Evolutionary conservation across 2,113 vertebrate species (phyloP), one percentile per base, ranked within the genome.

Genomic region (Hippocampus comes): DNA sequence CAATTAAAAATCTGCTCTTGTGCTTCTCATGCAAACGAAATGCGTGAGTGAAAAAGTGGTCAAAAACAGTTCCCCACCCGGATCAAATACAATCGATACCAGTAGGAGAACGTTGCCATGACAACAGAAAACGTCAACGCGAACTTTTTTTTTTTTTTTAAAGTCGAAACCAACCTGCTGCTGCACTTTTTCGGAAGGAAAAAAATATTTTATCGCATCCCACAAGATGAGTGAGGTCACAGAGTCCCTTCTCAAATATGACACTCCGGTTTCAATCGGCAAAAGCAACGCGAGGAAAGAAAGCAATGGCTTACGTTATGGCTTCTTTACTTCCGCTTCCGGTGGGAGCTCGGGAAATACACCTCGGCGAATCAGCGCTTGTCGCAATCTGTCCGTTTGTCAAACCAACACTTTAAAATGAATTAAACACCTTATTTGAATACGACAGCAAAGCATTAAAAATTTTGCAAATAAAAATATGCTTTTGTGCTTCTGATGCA

Each of bases 221-320:
- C 20, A 6, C 84, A 67, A 69, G 27, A 97, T 98, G 96, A 94
- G 93, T 53, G 87, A 91, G 8, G 84, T 92, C 0, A 73, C 86
- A 0, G 95, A 96, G 56, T 96, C 95, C 25, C 88, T 99, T 74
- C 84, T 99, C 27, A 96, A 94, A 67, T 97, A 97, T 42, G 91
- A 95, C 48, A 93, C 86, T 34, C 95, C 96, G 1, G 75, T 94
- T 75, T 83, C 94, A 67, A 83, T 96, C 76, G 94, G 85, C 89
- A 94, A 87, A 75, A 93, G 89, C 55, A 87, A 87, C 0, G 93
- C 94, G 21, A 91, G 82, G 76, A 93, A 92, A 80, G n/a, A n/a
- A n/a, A n/a, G n/a, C n/a, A n/a, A n/a, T 53, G 21, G 20, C 30
- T 30, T 41, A 9, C 10, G 41, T 38, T 38, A 15, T 38, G 67